Conservation (phyloP, 2,888 invertebrate species). For the Pecten maximus region DNA sequence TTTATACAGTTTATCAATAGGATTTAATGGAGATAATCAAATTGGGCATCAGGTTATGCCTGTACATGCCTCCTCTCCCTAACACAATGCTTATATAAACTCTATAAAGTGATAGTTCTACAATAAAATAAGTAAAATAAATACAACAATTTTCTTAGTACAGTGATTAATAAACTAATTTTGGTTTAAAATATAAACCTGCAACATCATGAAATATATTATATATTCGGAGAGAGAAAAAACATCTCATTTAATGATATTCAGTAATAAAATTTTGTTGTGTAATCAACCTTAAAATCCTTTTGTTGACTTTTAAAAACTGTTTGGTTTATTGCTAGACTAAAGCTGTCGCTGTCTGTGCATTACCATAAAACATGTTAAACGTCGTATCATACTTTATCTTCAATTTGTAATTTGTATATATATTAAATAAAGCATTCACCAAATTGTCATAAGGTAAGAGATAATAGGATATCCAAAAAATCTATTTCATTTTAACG, state of each 20-base stretch:
- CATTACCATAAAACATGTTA: background rate
- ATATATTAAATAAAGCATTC: background rate
- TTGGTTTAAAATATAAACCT: background rate
- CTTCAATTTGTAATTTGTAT: background rate
- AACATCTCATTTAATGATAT: background rate
- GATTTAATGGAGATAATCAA: too few species aligned
- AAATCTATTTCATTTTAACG: background rate
- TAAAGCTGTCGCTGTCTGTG: background rate
- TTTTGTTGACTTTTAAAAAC: background rate
- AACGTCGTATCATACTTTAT: background rate
- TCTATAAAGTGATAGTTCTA: background rate
- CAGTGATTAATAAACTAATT: background rate
- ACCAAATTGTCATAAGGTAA: background rate
- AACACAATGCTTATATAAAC: too few species aligned
- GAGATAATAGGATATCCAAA: background rate
- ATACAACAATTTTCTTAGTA: background rate
- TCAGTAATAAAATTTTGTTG: background rate
- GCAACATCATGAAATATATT: background rate
- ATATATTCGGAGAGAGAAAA: background rate
- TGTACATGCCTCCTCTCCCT: too few species aligned
- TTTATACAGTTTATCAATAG: too few species aligned
- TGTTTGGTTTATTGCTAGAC: background rate
- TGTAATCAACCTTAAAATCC: background rate
- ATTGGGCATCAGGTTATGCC: too few species aligned
- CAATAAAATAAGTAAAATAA: background rate